Percentiles rank a stretch among this genome's conserved stretches.
phyloP scores from a whole-genome alignment of 2,888 invertebrate species.

The Pasiphila rectangulata region DNA sequence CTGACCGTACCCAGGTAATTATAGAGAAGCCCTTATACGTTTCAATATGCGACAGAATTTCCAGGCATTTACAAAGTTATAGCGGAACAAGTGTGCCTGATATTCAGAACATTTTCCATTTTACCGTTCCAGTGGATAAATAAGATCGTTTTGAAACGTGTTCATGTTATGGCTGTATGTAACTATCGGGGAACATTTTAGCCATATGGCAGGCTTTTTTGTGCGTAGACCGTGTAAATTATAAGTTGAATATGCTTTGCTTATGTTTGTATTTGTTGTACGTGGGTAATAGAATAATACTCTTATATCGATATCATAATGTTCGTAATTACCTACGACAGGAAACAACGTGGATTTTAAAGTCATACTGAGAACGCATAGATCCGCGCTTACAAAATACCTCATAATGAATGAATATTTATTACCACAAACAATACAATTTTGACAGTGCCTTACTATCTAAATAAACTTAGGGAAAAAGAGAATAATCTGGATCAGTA shows the following conservation, averaged over 20 bases:
- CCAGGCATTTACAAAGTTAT: constrained; percentile 21
- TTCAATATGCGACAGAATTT: constrained; percentile 23
- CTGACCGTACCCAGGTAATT: constrained; percentile 13
- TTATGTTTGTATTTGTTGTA: too few relatives aligned
- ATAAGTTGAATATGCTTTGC: constrained; percentile 3
- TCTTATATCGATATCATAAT: too few relatives aligned
- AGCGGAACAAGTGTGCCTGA: constrained; percentile 28
- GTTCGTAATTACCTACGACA: too few relatives aligned
- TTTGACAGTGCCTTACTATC: too few relatives aligned
- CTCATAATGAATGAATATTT: too few relatives aligned
- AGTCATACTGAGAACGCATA: too few relatives aligned
- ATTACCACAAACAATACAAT: too few relatives aligned
- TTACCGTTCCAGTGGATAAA: constrained; percentile 25
- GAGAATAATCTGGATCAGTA: too few relatives aligned
- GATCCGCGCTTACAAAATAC: too few relatives aligned
- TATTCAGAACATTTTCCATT: constrained; percentile 26
- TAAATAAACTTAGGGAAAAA: too few relatives aligned
- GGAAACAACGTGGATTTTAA: too few relatives aligned
- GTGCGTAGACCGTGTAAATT: constrained; percentile 7
- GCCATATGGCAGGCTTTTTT: constrained; percentile 24
- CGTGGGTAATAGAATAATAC: too few relatives aligned
- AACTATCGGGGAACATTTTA: constrained; percentile 26
- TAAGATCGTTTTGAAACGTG: constrained; percentile 27
- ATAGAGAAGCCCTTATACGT: constrained; percentile 16
- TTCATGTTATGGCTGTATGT: constrained; percentile 21